Conservation (phyloP, 2,113 vertebrate species). For the Psammodynastes pulverulentus region DNA sequence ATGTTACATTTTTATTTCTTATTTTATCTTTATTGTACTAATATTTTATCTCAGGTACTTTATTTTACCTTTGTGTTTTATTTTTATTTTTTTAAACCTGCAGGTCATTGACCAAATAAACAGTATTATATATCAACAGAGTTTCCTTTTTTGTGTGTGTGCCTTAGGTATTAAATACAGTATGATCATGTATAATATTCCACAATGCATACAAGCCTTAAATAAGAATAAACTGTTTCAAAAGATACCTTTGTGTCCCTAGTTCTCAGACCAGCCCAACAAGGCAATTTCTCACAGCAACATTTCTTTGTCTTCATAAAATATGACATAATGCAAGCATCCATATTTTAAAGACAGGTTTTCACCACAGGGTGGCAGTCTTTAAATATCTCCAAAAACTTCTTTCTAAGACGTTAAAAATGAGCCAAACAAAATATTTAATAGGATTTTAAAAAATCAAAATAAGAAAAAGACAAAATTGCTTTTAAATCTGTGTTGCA, state of each 20-base stretch:
- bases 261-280: neutral
- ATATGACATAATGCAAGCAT: neutral
- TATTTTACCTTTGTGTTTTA: neutral
- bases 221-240: neutral
- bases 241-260: neutral
- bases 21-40: neutral
- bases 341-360: neutral
- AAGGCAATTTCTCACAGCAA: neutral
- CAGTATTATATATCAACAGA: neutral
- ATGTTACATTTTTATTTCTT: neutral
- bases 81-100: neutral
- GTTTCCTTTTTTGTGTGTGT: neutral
- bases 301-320: neutral
- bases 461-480: neutral
- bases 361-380: slow-evolving; percentile 58
- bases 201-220: neutral
- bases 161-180: neutral
- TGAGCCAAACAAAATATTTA: neutral
- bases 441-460: neutral
- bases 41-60: neutral
- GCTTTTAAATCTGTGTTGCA: neutral
- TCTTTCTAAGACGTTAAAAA: neutral
- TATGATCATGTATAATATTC: neutral
- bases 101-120: neutral
- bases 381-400: slow-evolving; percentile 24